Percentiles rank a stretch among this genome's conserved stretches.
phyloP scores from a whole-genome alignment of 2,113 vertebrate genomes.

The Oncorhynchus gorbuscha region DNA sequence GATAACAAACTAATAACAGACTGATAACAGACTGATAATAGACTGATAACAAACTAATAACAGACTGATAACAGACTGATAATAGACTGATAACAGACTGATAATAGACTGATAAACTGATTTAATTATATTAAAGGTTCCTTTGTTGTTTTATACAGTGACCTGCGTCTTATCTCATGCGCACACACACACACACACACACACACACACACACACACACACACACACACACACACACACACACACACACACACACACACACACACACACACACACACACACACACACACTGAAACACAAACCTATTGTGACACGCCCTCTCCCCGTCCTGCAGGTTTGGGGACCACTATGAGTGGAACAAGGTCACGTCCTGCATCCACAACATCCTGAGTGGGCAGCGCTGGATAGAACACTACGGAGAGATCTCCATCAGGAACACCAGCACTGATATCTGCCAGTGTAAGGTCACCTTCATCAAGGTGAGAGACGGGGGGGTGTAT shows the following conservation, averaged over 20 bases:
- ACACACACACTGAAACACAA: not conserved
- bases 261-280: not conserved
- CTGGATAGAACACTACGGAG: conserved; percentile 98
- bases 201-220: not conserved
- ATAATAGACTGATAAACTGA: too few relatives aligned
- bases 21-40: too few relatives aligned
- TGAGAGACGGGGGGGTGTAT: conserved; percentile 48
- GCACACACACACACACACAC: too few relatives aligned
- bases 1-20: too few relatives aligned
- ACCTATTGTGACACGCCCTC: not conserved
- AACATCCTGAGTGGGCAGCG: conserved; percentile 96
- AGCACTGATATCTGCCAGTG: conserved; percentile 84
- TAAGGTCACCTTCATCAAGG: conserved; percentile 96
- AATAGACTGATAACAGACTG: too few relatives aligned
- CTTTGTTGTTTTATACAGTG: too few relatives aligned
- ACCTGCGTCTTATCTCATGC: too few relatives aligned
- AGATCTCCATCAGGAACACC: conserved; percentile 90
- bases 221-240: not conserved
- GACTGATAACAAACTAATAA: too few relatives aligned
- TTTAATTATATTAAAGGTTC: too few relatives aligned
- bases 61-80: too few relatives aligned
- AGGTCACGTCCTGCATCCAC: conserved; percentile 97
- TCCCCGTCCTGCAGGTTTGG: conserved; percentile 67
- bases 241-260: too few relatives aligned
- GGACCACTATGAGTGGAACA: conserved; percentile 97